phyloP scores from a whole-genome alignment of 2,888 invertebrate genomes.

The Netelia virgata region DNA sequence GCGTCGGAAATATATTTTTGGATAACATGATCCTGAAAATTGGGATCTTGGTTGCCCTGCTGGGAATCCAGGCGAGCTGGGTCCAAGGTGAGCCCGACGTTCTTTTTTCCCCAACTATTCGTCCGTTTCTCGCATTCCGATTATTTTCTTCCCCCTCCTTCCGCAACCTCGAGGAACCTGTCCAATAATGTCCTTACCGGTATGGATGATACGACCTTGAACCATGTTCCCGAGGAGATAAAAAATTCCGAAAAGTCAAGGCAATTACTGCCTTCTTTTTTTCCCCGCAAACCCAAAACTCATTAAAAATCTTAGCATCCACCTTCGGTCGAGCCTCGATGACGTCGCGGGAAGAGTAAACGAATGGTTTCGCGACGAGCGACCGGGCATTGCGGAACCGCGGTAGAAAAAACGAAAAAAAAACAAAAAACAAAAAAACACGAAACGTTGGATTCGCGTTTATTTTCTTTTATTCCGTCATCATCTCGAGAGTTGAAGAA shows the following conservation, averaged over 20 bases:
- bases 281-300: too few relatives aligned
- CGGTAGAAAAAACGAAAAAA: not conserved
- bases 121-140: not conserved
- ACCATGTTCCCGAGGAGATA: not conserved
- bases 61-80: slow-evolving; percentile 76
- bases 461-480: not conserved
- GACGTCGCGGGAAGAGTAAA: not conserved
- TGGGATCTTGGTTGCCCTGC: slow-evolving; percentile 77
- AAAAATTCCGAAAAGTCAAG: too few relatives aligned
- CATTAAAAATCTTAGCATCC: too few relatives aligned
- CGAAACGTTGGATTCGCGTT: not conserved
- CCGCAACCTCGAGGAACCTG: slow-evolving; percentile 30
- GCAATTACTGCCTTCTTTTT: too few relatives aligned
- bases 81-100: slow-evolving; percentile 77
- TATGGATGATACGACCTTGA: not conserved
- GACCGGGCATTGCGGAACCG: not conserved
- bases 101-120: not conserved
- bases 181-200: not conserved
- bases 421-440: too few relatives aligned
- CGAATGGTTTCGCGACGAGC: not conserved
- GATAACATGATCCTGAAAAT: slow-evolving; percentile 77
- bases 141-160: not conserved
- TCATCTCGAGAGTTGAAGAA: too few relatives aligned
- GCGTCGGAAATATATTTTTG: slow-evolving; percentile 60
- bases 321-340: too few relatives aligned